Evolutionary conservation across 2,888 invertebrate genomes (phyloP).

Genomic region (Tillus elongatus): DNA sequence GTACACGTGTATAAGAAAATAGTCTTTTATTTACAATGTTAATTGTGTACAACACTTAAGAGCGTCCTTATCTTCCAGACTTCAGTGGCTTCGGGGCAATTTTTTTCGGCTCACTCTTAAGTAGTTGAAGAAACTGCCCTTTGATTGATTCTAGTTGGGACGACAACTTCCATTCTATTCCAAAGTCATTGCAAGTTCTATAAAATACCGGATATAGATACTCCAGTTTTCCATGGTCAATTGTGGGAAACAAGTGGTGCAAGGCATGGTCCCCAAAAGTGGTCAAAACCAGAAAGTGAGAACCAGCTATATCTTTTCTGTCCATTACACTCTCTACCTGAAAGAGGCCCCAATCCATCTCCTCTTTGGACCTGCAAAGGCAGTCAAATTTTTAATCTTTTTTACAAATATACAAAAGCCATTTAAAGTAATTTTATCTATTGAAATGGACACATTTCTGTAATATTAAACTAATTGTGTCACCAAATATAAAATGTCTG

Average conservation of each 20-base stretch:
- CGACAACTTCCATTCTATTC: slow-evolving; percentile 42
- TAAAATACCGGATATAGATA: slow-evolving; percentile 55
- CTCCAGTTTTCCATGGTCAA: slow-evolving; percentile 65
- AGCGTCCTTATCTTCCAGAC: too few species aligned
- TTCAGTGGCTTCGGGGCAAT: slow-evolving; percentile 24
- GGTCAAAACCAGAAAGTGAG: slow-evolving; percentile 57
- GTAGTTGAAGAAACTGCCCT: slow-evolving; percentile 57
- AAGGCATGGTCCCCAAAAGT: slow-evolving; percentile 70
- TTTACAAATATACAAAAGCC: too few species aligned
- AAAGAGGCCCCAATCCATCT: slow-evolving; percentile 65
- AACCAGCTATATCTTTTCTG: slow-evolving; percentile 56
- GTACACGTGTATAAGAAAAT: too few species aligned
- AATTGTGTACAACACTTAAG: too few species aligned
- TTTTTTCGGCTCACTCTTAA: slow-evolving; percentile 41
- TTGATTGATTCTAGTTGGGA: slow-evolving; percentile 53
- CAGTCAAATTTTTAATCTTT: too few species aligned
- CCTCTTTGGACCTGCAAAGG: slow-evolving; percentile 24
- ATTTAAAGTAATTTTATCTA: too few species aligned
- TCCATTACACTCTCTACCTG: slow-evolving; percentile 68
- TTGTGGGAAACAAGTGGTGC: slow-evolving; percentile 72
- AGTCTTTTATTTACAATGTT: too few species aligned
- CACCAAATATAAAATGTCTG: too few species aligned
- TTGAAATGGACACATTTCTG: too few species aligned
- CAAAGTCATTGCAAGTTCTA: slow-evolving; percentile 57
- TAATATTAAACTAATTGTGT: too few species aligned